A percentile compares a stretch with the other conserved stretches of the same genome.
These are phyloP conservation scores for Trogon surrucura DNA, from an alignment of 2,113 vertebrate species.

Conservation along the genomic window DNA sequence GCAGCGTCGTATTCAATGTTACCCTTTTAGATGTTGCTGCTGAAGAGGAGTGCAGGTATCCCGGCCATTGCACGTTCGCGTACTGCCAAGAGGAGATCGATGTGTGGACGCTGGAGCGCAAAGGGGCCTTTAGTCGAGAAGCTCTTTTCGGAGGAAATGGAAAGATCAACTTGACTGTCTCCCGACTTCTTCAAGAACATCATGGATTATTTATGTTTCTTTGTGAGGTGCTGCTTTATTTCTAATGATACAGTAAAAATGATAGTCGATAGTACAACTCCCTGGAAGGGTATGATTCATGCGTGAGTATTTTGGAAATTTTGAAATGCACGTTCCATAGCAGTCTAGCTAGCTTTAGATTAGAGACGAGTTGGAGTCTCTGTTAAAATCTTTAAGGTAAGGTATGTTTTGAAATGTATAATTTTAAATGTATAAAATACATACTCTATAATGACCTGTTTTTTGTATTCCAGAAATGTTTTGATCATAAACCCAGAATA, in stretches of 20 bases:
- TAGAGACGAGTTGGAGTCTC: neutral
- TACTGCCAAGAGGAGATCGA: conserved; percentile 99
- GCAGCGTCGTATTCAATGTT: neutral
- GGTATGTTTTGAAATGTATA: neutral
- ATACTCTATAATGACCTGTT: conserved; percentile 4
- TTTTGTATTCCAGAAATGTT: conserved; percentile 90
- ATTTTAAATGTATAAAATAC: neutral
- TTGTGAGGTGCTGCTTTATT: conserved; percentile 85
- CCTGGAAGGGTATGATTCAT: neutral
- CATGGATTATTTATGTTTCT: conserved; percentile 96
- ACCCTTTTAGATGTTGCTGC: conserved; percentile 85
- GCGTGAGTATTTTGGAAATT: neutral
- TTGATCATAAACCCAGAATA: conserved; percentile 98
- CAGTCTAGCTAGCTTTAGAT: neutral
- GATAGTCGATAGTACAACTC: neutral
- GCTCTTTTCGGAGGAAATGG: conserved; percentile 87
- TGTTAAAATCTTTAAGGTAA: neutral
- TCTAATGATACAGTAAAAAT: neutral
- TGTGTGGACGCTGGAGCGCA: conserved; percentile 94
- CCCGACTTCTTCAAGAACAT: conserved; percentile 92
- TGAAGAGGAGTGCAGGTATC: conserved; percentile 91
- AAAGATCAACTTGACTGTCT: conserved; percentile 85
- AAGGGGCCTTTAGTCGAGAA: conserved; percentile 92
- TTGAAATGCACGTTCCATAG: neutral
- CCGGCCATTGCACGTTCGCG: conserved; percentile 94